Base-by-base conservation (phyloP, 53 echinoderm and acorn worm species). In the Mesocentrotus franciscanus region DNA sequence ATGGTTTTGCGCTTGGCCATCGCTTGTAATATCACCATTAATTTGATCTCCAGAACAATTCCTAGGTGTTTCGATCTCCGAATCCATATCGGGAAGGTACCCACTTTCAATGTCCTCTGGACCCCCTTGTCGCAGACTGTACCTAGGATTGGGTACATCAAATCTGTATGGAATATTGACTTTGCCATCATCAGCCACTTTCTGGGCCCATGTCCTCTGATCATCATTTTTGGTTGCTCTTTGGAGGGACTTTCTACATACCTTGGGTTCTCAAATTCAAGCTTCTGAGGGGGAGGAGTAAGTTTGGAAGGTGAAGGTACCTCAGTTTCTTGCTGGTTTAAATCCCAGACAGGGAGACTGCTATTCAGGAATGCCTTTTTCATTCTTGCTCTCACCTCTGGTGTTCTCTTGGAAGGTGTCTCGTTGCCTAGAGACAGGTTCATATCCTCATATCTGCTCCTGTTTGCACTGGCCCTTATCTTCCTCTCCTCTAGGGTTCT, bases 261-360 rank as follows among this genome's bases (percentile, higher is more conserved):
- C 72, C 95, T 79, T 91, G 97, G 97, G 95, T 97, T 97, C n/a
- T 97, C 97, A 93, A 97, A 93, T 90, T 96, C 97, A 24, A 94
- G 87, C 56, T 26, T 87, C 56, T 87, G 61, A 42, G 95, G 95
- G 10, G 55, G 71, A 68, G 55, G 95, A 70, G 95, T 61, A 16
- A 42, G 85, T 49, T 87, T 34, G 68, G 85, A 49, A 4, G 87
- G 85, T 20, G 95, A 66, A 4, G 39, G 66, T 34, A 34, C 24
- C 93, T 32, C 79, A 6, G 14, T 78, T 14, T 81, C 56, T 34
- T 58, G 59, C 15, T 92, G 24, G 72, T 85, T 61, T 11, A 85
- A 91, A 91, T 95, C 95, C 97, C 97, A 97, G 59, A 97, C 95
- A 26, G 97, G 97, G 56, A 97, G 90, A 64, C 94, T 83, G 60